Conservation (phyloP, 1,140 invertebrate genomes). For the Pteromalus puparum region DNA sequence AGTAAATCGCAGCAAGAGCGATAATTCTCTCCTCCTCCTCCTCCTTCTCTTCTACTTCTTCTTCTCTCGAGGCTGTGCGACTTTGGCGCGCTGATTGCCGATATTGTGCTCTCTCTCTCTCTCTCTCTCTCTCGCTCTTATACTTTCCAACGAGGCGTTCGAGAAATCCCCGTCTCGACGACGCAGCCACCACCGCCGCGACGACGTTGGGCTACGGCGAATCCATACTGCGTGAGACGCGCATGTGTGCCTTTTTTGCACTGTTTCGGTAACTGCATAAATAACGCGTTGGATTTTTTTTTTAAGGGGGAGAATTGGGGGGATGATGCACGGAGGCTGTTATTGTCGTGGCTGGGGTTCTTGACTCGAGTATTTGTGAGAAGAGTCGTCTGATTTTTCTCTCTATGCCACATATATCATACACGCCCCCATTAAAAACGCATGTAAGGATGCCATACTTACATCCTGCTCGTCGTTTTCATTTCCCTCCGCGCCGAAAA, state of each 20-base stretch:
- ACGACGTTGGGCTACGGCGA: conserved; percentile 1
- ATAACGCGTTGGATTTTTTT: neutral
- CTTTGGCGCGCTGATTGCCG: conserved; percentile 24
- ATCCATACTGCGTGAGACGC: conserved; percentile 6
- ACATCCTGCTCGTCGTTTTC: neutral
- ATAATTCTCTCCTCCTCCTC: conserved; percentile 16
- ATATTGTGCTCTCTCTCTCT: conserved; percentile 17
- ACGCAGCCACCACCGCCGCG: neutral
- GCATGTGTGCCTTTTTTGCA: neutral
- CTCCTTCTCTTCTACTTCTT: neutral
- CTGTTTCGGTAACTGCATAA: neutral
- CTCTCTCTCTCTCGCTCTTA: neutral
- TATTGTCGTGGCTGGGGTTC: too few relatives aligned
- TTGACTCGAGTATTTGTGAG: too few relatives aligned
- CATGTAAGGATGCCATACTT: neutral
- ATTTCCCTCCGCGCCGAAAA: neutral
- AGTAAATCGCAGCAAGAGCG: conserved; percentile 28
- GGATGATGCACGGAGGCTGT: too few relatives aligned
- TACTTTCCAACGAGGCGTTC: neutral
- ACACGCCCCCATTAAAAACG: too few relatives aligned
- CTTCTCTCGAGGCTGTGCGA: conserved; percentile 9
- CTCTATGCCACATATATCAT: too few relatives aligned
- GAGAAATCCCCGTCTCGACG: neutral
- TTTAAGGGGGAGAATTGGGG: neutral
- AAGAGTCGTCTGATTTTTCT: too few relatives aligned